These are phyloP conservation scores for Tonatia bakeri DNA, from an alignment of 2,113 vertebrate species.

Conservation along the genomic window DNA sequence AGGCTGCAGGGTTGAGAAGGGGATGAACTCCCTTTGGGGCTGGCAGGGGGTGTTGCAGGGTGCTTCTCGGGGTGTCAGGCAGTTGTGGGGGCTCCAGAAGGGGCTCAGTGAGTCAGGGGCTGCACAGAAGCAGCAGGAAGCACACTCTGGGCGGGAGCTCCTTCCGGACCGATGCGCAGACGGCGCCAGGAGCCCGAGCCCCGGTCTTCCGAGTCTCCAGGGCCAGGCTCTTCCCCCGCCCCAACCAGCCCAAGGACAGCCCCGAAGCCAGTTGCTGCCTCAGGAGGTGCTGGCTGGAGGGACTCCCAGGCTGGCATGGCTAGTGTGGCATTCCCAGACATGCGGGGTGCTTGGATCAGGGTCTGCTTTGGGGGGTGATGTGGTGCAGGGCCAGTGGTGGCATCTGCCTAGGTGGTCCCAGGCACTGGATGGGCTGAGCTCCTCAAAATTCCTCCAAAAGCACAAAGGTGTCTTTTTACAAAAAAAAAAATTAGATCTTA, in stretches of 20 bases:
- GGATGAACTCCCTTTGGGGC: background rate
- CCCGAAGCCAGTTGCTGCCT: background rate
- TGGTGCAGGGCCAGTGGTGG: background rate
- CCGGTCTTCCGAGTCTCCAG: background rate
- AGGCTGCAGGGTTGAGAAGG: background rate
- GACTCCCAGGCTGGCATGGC: background rate
- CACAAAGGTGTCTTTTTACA: background rate
- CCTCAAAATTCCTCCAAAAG: background rate
- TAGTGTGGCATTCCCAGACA: background rate
- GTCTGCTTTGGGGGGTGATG: background rate
- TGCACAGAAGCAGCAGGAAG: background rate
- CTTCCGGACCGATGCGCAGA: slow-evolving; percentile 3
- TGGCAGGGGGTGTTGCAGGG: background rate
- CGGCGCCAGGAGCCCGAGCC: background rate
- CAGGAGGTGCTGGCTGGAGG: background rate
- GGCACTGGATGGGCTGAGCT: background rate
- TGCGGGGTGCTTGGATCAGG: slow-evolving; percentile 47
- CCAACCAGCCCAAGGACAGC: background rate
- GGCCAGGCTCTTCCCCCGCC: background rate
- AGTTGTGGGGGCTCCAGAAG: background rate
- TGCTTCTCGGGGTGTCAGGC: background rate
- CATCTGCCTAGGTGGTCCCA: background rate
- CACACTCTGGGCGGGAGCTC: background rate
- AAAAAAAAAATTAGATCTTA: background rate
- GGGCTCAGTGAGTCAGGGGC: background rate